Evolutionary conservation across 1,140 invertebrate species (phyloP).

Genomic region (Brachionus rotundiformis): DNA sequence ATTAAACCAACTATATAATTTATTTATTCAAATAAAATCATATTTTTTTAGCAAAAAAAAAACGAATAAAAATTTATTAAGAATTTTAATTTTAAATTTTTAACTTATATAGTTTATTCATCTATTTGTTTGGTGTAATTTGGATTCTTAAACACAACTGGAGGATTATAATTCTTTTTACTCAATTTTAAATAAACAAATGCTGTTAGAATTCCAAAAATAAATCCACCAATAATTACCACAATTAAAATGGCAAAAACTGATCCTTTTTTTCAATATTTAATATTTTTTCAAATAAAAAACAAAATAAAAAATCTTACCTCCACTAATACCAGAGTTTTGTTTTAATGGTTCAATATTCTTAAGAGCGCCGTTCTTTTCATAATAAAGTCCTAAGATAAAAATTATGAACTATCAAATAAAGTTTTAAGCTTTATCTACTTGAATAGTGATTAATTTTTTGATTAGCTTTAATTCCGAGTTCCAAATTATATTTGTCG

Average conservation of each 20-base stretch:
- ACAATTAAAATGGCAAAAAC: neutral
- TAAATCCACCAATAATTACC: neutral
- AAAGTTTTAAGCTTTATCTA: neutral
- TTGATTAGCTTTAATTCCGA: conserved; percentile 12
- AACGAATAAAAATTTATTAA: neutral
- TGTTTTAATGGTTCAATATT: conserved; percentile 13
- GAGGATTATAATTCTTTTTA: conserved; percentile 9
- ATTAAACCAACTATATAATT: no score
- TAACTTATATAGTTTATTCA: conserved; percentile 9
- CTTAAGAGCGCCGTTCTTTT: conserved; percentile 13
- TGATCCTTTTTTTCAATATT: neutral
- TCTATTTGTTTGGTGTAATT: conserved; percentile 22
- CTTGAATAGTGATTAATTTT: conserved; percentile 44
- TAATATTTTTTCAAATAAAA: neutral
- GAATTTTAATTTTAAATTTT: neutral
- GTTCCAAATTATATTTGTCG: neutral
- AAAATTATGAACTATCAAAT: neutral
- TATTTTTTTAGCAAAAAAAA: no score
- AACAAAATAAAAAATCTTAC: neutral
- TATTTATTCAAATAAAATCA: no score
- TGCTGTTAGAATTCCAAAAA: conserved; percentile 4
- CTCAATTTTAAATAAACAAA: conserved; percentile 36
- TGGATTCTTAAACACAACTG: conserved; percentile 48
- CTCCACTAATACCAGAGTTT: neutral
- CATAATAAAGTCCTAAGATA: conserved; percentile 11